These are phyloP conservation scores for Onychostruthus taczanowskii DNA, from an alignment of 2,113 vertebrate genomes.

Conservation along the genomic window DNA sequence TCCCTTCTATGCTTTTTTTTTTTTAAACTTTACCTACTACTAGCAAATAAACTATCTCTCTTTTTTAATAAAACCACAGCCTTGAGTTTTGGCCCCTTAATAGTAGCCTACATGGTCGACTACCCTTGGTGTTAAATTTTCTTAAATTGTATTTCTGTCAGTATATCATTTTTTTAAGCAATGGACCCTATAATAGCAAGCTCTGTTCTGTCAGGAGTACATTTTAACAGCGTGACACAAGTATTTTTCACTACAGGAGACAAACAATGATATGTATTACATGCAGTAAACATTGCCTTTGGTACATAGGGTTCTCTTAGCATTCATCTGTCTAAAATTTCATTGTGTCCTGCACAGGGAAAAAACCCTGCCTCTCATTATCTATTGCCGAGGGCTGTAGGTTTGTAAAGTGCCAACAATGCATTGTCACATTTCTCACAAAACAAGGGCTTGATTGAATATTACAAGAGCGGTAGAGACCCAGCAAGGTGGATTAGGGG, in stretches of 20 bases:
- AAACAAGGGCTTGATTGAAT: constrained; percentile 72
- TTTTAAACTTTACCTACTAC: constrained; percentile 62
- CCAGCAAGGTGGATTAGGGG: constrained; percentile 55
- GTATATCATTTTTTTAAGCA: constrained; percentile 83
- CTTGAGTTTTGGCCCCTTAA: constrained; percentile 81
- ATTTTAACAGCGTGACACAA: constrained; percentile 82
- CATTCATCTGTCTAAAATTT: constrained; percentile 79
- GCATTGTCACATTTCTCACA: constrained; percentile 62
- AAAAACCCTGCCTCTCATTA: constrained; percentile 63
- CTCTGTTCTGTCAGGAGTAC: constrained; percentile 79
- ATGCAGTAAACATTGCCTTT: constrained; percentile 80
- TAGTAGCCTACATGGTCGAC: constrained; percentile 77
- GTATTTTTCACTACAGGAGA: constrained; percentile 84
- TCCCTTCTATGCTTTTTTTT: background rate
- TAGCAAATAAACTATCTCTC: constrained; percentile 66
- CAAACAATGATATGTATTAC: constrained; percentile 84
- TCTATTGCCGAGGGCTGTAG: constrained; percentile 65
- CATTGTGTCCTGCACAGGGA: constrained; percentile 67
- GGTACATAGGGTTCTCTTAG: constrained; percentile 73
- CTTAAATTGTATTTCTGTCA: constrained; percentile 85
- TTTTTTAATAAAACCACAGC: constrained; percentile 75
- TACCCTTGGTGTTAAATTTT: constrained; percentile 82
- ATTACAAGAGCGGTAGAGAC: constrained; percentile 41
- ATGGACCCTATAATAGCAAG: constrained; percentile 79
- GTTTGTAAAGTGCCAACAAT: constrained; percentile 63